Percentiles rank a stretch among this genome's conserved stretches.
These are phyloP conservation scores for Pundamilia nyererei DNA, from an alignment of 2,113 vertebrate genomes.

Conservation along the genomic window DNA sequence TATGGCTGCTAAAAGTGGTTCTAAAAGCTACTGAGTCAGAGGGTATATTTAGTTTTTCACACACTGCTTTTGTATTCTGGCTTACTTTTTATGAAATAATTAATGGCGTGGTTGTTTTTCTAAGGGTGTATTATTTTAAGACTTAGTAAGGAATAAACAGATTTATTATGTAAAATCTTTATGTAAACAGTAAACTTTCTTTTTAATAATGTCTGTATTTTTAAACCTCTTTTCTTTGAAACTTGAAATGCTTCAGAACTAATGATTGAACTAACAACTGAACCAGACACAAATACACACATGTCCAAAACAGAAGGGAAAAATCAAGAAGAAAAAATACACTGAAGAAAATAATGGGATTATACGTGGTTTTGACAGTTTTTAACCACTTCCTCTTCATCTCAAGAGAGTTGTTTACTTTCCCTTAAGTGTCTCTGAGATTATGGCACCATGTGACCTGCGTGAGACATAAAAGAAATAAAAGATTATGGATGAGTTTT, in stretches of 20 bases:
- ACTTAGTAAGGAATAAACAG: neutral
- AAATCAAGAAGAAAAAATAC: neutral
- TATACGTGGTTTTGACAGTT: neutral
- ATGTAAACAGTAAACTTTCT: neutral
- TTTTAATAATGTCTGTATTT: neutral
- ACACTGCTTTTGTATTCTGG: neutral
- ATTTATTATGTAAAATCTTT: neutral
- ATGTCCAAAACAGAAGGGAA: neutral
- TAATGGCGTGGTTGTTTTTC: neutral
- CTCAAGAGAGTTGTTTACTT: slow-evolving; percentile 1
- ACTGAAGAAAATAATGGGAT: neutral
- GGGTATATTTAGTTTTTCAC: neutral
- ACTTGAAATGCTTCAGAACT: neutral
- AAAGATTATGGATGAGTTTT: slow-evolving; percentile 28
- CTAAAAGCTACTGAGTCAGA: neutral
- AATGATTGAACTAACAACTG: neutral
- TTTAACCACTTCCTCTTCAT: slow-evolving; percentile 13
- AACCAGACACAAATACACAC: neutral
- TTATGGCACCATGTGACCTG: slow-evolving; percentile 9
- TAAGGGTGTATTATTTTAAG: neutral
- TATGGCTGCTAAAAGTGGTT: neutral
- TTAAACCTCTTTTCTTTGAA: neutral
- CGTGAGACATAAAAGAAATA: slow-evolving; percentile 26
- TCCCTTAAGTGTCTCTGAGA: slow-evolving; percentile 19
- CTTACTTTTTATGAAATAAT: neutral